Base-by-base conservation (phyloP, 1,140 invertebrate genomes). In the Bombus huntii region DNA sequence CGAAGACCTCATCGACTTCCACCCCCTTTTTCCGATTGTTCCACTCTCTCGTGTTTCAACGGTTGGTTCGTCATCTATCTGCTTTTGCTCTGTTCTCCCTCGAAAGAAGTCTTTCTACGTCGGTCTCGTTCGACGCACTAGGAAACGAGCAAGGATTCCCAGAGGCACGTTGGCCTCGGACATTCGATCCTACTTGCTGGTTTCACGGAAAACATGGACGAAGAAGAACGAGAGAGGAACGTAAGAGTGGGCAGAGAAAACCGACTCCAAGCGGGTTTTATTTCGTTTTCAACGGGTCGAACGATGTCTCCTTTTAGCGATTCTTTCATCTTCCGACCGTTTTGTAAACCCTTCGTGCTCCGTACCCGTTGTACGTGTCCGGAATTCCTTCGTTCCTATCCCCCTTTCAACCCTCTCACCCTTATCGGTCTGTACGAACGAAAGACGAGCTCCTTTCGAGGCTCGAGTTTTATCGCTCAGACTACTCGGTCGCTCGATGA, bases 1-100 rank as follows among this genome's bases (percentile, higher is more conserved):
- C 82, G 79, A 84, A 90, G 86, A 90, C 86, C 86, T 90, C 88
- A 88, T 89, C 88, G 89, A 44, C 88, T 88, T 73, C 88, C n/a
- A 18, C 47, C 42, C 25, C 15, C n/a, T 28, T 39, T 59, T 57
- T 70, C 42, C 82, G 79, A 90, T 89, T 90, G 85, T 82, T 82
- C 86, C 28, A 70, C 66, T 72, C 77, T 78, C 72, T 81, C 77
- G 62, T 87, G 65, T 76, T 75, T 81, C 84, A 81, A 70, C 73
- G 62, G 57, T 83, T 39, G 47, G 59, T 78, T 81, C 88, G 73
- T 89, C 89, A 90, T 81, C 77, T 59, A 90, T 81, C 77, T 47
- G 28, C 59, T 82, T 83, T 87, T 68, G 39, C 81, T 87, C 76
- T 89, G 28, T 91, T 93, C 89, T 86, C 73, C 88, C 74, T 77